Evolutionary conservation across 2,888 invertebrate genomes (phyloP), one percentile per base, ranked within the genome.

Genomic region (Nemoura dubitans): DNA sequence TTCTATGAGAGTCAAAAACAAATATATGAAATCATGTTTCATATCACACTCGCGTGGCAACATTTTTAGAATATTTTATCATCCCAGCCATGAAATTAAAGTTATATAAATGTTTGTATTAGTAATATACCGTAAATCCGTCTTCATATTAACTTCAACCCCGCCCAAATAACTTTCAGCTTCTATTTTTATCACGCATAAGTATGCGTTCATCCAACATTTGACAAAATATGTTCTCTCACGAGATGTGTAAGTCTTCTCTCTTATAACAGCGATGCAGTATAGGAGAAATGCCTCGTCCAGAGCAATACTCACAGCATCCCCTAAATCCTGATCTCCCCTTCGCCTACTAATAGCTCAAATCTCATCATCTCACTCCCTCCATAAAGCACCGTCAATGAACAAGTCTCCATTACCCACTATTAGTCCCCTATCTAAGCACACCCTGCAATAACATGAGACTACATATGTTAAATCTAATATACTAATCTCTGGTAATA

Each of bases 401-500:
- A 1, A n/a, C 83, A 36, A 36, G 30, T 5, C 26, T 83, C 29
- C 36, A 83, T 83, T 83, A 27, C 43, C n/a, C 83, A n/a, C 83
- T 25, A 83, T 83, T 83, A 83, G 25, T 42, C 83, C 7, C 83
- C 83, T 26, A 76, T 6, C 25, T 83, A 27, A 26, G 27, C 26
- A 30, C 83, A n/a, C 26, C 5, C n/a, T 26, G 21, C 26, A 28
- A 80, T 80, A 80, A 16, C 14, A 28, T 6, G 28, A 80, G 21
- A 7, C 76, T 7, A 76, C 76, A 85, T 59, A 85, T 85, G 83
- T 83, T 83, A 36, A 30, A 28, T 42, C 83, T 83, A 83, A 42
- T 77, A 83, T 42, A 86, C 77, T 86, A 83, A 86, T 83, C 86
- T 76, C 42, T 7, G 78, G 83, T 86, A 83, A 86, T 86, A 84